These are phyloP conservation scores for Reticulitermes speratus DNA, from an alignment of 1,140 invertebrate species.

Conservation along the genomic window DNA sequence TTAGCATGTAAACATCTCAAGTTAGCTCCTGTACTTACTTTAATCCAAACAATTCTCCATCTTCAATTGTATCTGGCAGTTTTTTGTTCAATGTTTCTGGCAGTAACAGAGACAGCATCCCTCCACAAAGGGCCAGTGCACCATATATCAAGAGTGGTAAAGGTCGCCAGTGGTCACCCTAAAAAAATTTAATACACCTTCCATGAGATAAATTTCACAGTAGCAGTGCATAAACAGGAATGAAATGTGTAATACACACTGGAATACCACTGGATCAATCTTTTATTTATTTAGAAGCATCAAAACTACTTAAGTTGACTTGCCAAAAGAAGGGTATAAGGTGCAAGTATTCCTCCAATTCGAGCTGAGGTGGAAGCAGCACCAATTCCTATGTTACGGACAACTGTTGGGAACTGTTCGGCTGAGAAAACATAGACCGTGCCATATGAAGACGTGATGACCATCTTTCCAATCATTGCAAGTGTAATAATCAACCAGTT, in stretches of 20 bases:
- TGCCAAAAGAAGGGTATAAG: conserved; percentile 65
- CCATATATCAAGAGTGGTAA: conserved; percentile 75
- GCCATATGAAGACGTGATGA: conserved; percentile 77
- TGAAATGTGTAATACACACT: no score
- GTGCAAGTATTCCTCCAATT: conserved; percentile 73
- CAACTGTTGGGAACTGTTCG: conserved; percentile 81
- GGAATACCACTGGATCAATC: no score
- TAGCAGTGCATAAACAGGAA: no score
- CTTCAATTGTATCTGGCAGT: conserved; percentile 71
- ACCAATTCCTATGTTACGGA: conserved; percentile 76
- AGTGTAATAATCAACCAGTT: conserved; percentile 62
- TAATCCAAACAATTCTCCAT: conserved; percentile 67
- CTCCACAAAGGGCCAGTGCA: conserved; percentile 60
- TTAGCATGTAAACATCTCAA: no score
- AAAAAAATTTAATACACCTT: conserved; percentile 35
- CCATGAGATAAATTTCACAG: background rate
- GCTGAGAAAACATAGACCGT: conserved; percentile 78
- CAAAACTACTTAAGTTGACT: background rate
- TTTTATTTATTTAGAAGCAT: no score
- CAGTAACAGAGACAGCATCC: conserved; percentile 64
- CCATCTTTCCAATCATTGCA: conserved; percentile 79
- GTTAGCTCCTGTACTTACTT: conserved; percentile 44
- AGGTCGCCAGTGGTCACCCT: conserved; percentile 60
- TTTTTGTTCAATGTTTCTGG: conserved; percentile 76
- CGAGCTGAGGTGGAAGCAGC: conserved; percentile 74